Evolutionary conservation across 1,140 invertebrate genomes (phyloP).

Genomic region (Ceratina australensis): DNA sequence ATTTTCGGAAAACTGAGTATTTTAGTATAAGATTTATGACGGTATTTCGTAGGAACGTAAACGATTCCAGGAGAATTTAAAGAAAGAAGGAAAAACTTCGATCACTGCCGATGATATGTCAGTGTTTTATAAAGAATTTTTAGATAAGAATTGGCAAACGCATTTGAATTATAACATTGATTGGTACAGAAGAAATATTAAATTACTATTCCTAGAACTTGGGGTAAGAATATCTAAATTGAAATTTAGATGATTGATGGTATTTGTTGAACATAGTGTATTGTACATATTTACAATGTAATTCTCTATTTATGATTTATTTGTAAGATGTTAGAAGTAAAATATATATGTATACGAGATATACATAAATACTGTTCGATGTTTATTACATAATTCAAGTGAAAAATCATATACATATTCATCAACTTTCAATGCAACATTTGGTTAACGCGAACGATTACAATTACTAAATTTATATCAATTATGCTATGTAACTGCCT

Average conservation of each 20-base stretch:
- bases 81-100: constrained; percentile 77
- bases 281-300: constrained; percentile 10
- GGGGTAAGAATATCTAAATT: constrained; percentile 81
- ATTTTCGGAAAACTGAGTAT: neutral
- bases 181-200: constrained; percentile 88
- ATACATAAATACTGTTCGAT: neutral
- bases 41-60: constrained; percentile 83
- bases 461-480: constrained; percentile 18
- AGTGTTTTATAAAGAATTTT: constrained; percentile 90
- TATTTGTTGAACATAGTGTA: constrained; percentile 7
- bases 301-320: constrained; percentile 13
- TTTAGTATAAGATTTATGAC: neutral
- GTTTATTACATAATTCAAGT: constrained; percentile 12
- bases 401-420: neutral
- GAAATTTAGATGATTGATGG: constrained; percentile 64
- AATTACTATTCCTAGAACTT: constrained; percentile 82
- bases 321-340: neutral
- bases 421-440: neutral
- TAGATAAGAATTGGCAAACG: constrained; percentile 87
- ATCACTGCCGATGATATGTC: constrained; percentile 91
- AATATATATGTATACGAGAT: neutral
- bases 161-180: constrained; percentile 86
- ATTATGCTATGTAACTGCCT: neutral
- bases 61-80: constrained; percentile 81
- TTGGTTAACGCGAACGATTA: neutral